These are phyloP conservation scores for Melanotaenia parkinsoni DNA, from an alignment of 2,797 vertebrate genomes.

Conservation along the genomic window DNA sequence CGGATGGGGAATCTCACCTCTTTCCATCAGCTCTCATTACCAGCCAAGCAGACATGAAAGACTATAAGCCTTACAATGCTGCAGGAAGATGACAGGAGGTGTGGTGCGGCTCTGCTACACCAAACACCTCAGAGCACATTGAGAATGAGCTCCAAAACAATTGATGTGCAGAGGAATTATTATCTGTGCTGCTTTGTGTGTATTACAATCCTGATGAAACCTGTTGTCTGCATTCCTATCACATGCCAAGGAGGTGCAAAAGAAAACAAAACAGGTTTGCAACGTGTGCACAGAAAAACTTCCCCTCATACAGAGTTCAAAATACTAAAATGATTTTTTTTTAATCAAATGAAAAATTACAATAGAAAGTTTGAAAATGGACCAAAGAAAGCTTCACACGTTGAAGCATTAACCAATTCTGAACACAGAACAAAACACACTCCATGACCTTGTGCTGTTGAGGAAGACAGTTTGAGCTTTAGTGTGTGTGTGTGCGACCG, in stretches of 20 bases:
- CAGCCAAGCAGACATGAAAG: slow-evolving; percentile 74
- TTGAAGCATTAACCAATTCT: too few species aligned
- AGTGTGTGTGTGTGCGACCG: not conserved
- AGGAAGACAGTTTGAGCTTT: slow-evolving; percentile 3
- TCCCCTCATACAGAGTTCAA: too few species aligned
- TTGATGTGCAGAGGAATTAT: not conserved
- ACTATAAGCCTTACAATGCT: slow-evolving; percentile 39
- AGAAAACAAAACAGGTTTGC: slow-evolving; percentile 1
- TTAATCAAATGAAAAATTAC: too few species aligned
- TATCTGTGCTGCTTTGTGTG: slow-evolving; percentile 7
- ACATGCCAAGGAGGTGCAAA: slow-evolving; percentile 2
- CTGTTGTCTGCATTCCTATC: slow-evolving; percentile 20
- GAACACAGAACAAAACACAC: not conserved
- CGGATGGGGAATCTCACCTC: slow-evolving; percentile 66
- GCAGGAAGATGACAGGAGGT: slow-evolving; percentile 67
- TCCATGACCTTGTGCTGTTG: slow-evolving; percentile 9
- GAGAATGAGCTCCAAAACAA: slow-evolving; percentile 26
- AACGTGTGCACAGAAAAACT: not conserved
- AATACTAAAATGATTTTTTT: too few species aligned
- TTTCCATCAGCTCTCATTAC: slow-evolving; percentile 77
- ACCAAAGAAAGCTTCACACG: too few species aligned
- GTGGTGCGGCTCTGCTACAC: slow-evolving; percentile 40
- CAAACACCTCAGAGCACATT: slow-evolving; percentile 39
- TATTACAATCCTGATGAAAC: slow-evolving; percentile 18
- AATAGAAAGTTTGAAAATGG: too few species aligned